These are phyloP conservation scores for Gymnocheta viridis DNA, from an alignment of 2,888 invertebrate genomes.

Conservation along the genomic window DNA sequence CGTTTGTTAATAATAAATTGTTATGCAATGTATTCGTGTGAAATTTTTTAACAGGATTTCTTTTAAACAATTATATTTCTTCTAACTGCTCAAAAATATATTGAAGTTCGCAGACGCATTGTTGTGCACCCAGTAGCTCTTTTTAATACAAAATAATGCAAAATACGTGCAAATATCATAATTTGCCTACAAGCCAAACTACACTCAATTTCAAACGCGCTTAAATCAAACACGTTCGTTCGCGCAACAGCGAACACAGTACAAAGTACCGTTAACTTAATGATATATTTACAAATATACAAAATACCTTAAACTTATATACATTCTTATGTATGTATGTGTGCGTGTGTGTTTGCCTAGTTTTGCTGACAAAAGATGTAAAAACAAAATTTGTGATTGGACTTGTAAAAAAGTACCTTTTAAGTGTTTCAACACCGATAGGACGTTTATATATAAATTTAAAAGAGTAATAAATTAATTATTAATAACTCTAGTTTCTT, in stretches of 20 bases:
- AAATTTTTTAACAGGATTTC: no score
- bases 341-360: no score
- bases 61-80: not conserved
- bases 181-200: not conserved
- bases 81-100: not conserved
- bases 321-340: no score
- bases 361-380: not conserved
- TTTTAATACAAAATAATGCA: not conserved
- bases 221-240: conserved; percentile 51
- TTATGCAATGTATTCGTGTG: no score
- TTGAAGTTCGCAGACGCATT: not conserved
- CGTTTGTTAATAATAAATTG: no score
- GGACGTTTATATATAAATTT: no score
- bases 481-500: no score
- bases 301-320: not conserved
- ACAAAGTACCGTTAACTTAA: conserved; percentile 39
- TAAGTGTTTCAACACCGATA: not conserved
- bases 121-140: not conserved
- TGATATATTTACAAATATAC: conserved; percentile 35
- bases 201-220: conserved; percentile 31
- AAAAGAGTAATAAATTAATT: no score
- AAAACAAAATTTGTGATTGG: not conserved
- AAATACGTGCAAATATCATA: conserved; percentile 3
- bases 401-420: not conserved
- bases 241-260: conserved; percentile 34